Evolutionary conservation across 2,888 invertebrate genomes (phyloP).

Genomic region (Heliothis peltigera): DNA sequence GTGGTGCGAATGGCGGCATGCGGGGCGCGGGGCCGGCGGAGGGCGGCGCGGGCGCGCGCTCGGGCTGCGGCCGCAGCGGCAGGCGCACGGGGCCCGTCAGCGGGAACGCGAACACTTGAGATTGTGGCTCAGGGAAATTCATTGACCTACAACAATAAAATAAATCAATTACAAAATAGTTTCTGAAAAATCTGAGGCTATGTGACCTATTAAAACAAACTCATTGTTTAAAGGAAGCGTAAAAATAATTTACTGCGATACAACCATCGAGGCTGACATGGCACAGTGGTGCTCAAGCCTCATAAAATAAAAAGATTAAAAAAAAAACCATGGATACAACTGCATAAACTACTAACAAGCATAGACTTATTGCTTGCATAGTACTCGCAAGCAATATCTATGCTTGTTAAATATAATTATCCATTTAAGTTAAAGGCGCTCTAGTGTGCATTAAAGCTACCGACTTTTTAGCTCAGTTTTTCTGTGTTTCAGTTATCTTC

Average conservation of each 20-base stretch:
- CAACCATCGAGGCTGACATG: too few species aligned
- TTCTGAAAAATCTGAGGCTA: not conserved
- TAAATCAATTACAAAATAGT: not conserved
- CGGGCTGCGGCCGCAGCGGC: slow-evolving; percentile 83
- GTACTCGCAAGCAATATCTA: slow-evolving; percentile 12
- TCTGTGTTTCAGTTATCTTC: too few species aligned
- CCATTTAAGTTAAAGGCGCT: slow-evolving; percentile 32
- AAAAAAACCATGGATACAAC: too few species aligned
- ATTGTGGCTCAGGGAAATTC: slow-evolving; percentile 86
- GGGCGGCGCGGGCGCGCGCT: slow-evolving; percentile 69
- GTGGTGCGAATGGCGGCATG: slow-evolving; percentile 73
- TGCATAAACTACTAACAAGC: too few species aligned
- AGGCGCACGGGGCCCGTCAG: slow-evolving; percentile 85
- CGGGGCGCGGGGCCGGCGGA: slow-evolving; percentile 71
- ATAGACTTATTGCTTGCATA: too few species aligned
- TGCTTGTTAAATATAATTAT: slow-evolving; percentile 22
- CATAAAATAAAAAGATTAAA: too few species aligned
- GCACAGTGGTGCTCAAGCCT: too few species aligned
- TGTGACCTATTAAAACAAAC: not conserved
- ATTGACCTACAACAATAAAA: slow-evolving; percentile 74
- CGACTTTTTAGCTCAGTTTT: too few species aligned
- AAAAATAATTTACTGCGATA: slow-evolving; percentile 28
- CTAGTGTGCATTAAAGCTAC: too few species aligned
- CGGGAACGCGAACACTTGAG: slow-evolving; percentile 88
- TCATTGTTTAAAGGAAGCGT: slow-evolving; percentile 6